Percentiles rank a stretch among this genome's conserved stretches.
Conservation (phyloP, 2,888 invertebrate species). For the Alentia gelatinosa region DNA sequence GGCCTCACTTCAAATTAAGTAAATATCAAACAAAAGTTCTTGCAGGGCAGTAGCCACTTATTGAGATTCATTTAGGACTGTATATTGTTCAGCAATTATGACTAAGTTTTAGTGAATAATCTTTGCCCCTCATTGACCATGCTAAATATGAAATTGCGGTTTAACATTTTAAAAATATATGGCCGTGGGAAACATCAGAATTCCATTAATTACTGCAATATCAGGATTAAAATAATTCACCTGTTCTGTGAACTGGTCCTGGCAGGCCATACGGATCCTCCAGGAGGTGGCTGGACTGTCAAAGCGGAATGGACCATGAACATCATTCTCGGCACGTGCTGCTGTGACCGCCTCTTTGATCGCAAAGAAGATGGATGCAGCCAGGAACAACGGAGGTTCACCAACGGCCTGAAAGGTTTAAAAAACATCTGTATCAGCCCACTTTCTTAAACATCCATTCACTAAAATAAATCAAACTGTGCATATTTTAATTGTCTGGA, state of each 20-base stretch:
- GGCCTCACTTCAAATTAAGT: too few relatives aligned
- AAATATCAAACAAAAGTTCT: too few relatives aligned
- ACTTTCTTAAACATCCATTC: neutral
- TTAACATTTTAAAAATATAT: too few relatives aligned
- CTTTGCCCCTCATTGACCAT: too few relatives aligned
- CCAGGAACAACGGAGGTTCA: slow-evolving; percentile 95
- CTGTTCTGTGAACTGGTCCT: slow-evolving; percentile 90
- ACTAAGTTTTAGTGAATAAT: too few relatives aligned
- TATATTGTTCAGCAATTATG: too few relatives aligned
- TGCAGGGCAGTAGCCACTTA: too few relatives aligned
- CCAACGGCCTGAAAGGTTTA: slow-evolving; percentile 89
- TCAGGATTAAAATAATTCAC: slow-evolving; percentile 81
- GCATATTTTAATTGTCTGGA: neutral
- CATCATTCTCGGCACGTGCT: slow-evolving; percentile 87
- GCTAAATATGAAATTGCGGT: too few relatives aligned
- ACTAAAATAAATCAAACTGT: neutral
- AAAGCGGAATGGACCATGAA: slow-evolving; percentile 84
- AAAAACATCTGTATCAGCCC: neutral
- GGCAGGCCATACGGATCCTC: slow-evolving; percentile 93
- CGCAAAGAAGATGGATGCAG: slow-evolving; percentile 93
- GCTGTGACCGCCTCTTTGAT: slow-evolving; percentile 90
- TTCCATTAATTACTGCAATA: neutral
- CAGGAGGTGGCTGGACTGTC: slow-evolving; percentile 94
- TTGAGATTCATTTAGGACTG: too few relatives aligned
- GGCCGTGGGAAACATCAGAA: too few relatives aligned